Evolutionary conservation across 1,140 invertebrate species (phyloP).

Genomic region (Antheraea pernyi): DNA sequence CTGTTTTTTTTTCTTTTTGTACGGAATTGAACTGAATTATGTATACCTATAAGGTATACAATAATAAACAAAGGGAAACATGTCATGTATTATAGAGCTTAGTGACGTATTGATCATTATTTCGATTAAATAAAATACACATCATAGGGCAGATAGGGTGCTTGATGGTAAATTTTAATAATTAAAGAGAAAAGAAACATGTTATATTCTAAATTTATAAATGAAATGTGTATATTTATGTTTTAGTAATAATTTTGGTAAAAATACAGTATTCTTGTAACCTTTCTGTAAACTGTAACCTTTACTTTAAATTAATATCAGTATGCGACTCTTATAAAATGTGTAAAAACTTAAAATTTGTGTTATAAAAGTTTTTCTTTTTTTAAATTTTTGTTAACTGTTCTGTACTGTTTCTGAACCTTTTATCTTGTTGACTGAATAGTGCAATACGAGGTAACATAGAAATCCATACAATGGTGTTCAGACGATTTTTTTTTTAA

Average conservation of each 20-base stretch:
- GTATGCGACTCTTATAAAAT: too few relatives aligned
- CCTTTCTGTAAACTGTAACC: constrained; percentile 4
- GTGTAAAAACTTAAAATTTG: too few relatives aligned
- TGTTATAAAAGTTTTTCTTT: background rate
- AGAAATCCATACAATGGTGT: constrained; percentile 62
- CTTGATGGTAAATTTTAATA: too few relatives aligned
- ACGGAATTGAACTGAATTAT: constrained; percentile 2
- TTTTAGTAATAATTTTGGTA: background rate
- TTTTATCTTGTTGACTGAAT: constrained; percentile 19
- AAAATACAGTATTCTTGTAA: background rate
- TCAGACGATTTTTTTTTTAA: constrained; percentile 49
- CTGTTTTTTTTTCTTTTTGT: background rate
- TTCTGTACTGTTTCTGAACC: background rate
- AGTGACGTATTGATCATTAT: constrained; percentile 25
- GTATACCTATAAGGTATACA: constrained; percentile 8
- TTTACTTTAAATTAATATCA: background rate
- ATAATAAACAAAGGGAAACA: constrained; percentile 17
- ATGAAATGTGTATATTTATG: background rate
- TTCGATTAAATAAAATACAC: background rate
- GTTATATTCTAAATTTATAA: constrained; percentile 3
- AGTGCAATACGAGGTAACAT: constrained; percentile 58
- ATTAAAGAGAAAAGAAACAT: background rate
- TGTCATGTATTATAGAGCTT: constrained; percentile 41
- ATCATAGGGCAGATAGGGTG: too few relatives aligned
- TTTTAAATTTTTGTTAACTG: background rate